A percentile compares a stretch with the other conserved stretches of the same genome.
Evolutionary conservation across 2,113 vertebrate genomes (phyloP).

Genomic region (Mus musculus): DNA sequence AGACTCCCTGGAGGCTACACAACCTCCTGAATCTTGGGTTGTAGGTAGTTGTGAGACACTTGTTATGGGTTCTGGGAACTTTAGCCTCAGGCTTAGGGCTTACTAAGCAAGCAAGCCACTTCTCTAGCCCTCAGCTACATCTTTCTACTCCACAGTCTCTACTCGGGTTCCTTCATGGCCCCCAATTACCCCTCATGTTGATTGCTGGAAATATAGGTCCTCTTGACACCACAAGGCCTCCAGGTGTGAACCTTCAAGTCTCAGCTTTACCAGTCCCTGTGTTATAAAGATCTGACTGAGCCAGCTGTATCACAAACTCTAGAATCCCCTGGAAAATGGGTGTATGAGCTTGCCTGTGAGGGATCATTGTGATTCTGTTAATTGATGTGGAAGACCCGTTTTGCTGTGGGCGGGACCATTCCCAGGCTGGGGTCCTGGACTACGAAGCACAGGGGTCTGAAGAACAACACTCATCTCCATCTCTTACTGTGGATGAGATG

Average conservation of each 20-base stretch:
- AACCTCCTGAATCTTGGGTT: not conserved
- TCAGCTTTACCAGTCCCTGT: not conserved
- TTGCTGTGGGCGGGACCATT: not conserved
- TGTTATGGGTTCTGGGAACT: not conserved
- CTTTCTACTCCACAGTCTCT: not conserved
- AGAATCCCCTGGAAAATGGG: not conserved
- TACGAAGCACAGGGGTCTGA: not conserved
- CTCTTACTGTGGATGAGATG: not conserved
- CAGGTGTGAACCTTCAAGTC: not conserved
- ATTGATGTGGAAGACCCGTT: not conserved
- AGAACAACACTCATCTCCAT: not conserved
- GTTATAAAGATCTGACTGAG: too few relatives aligned
- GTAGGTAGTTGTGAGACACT: not conserved
- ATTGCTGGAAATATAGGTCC: fast-evolving
- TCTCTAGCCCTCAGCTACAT: not conserved
- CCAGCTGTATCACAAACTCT: not conserved
- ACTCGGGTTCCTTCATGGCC: not conserved
- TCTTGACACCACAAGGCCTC: not conserved
- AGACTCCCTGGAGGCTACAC: not conserved
- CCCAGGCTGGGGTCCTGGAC: not conserved
- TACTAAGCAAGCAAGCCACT: not conserved
- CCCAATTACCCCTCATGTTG: not conserved
- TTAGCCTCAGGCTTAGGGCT: not conserved
- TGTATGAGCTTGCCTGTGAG: too few relatives aligned
- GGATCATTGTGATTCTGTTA: not conserved